Base-by-base conservation (phyloP, 2,888 invertebrate species). In the Notodonta ziczac region DNA sequence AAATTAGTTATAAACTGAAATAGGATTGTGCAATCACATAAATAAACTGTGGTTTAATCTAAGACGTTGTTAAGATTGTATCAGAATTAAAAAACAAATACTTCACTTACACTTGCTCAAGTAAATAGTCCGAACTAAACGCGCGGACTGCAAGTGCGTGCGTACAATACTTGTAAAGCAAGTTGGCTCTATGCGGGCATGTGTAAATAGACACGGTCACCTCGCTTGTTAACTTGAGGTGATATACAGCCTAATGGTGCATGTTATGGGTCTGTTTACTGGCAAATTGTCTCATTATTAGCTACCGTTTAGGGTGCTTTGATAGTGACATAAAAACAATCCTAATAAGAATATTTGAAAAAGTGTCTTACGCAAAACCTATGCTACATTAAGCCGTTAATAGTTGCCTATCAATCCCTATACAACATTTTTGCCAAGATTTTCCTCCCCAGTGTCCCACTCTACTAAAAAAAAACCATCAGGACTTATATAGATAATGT, bases 201-300 rank as follows among this genome's bases (percentile, higher is more conserved):
- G 85, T 84, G 85, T 84, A 83, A 83, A 86, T 81, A 87, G 83
- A 85, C 76, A 79, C 65, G 70, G 73, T 76, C 81, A 76, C 78
- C 77, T 75, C 63, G 60, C 60, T 65, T 6, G 40, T 12, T 40
- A 65, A 63, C 65, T 57, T 48, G 54, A 61, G 48, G 56, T 65
- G 63, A 59, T 58, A 52, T 42, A 48, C 13, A 12, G 54, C 61
- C 16, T 66, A 70, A 69, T 61, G 56, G 56, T 24, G 40, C n/a
- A 24, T 54, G 24, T 73, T 63, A 61, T 13, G 35, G 16, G 16
- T 58, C 35, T 52, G 54, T 57, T 62, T 70, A 62, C 67, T 64
- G 54, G 56, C 35, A 56, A 60, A 61, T 65, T 39, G 54, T 14
- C 42, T 61, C 44, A 58, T 67, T 60, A 61, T 67, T 59, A 13